Base-by-base conservation (phyloP, 30 jellyfish, hydroid and myxozoan species). In the Turritopsis dohrnii region DNA sequence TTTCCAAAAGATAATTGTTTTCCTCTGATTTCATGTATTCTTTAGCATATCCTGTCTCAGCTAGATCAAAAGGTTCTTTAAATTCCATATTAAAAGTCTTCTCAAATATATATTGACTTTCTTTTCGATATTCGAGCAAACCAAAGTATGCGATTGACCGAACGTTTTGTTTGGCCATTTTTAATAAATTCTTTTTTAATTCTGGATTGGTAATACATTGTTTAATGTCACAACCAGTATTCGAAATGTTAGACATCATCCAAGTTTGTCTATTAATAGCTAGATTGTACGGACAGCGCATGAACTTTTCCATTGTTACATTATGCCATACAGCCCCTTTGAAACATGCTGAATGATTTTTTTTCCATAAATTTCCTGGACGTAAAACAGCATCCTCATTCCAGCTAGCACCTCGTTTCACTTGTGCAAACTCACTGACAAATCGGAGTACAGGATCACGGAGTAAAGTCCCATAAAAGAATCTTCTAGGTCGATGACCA, bases 341-440 rank as follows among this genome's bases (percentile, higher is more conserved):
- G 71, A 60, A 89, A 74, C 99, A 94, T 25, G 83, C 16, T 17
- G 87, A 60, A 23, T 19, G 20, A 72, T 84, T 89, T 21, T 52
- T 52, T 21, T 23, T 65, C 52, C 29, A 0, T 28, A 21, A 21
- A 52, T 73, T 28, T 1, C 88, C 94, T 8, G 72, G 85, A 83
- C 99, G 88, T 30, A 76, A 65, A 74, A 71, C 24, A 20, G 83
- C 31, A 28, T 91, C 94, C 17, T 27, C 31, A n/a, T 65, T 79
- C 99, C 99, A 94, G 22, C 89, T 60, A 21, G 91, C 96, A 7
- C 97, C 96, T 27, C 99, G 91, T 76, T 86, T 90, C 18, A 86
- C 91, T 83, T 94, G 99, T 3, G 96, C 82, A 53, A 85, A 94
- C 80, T 94, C 99, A 72, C 99, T 94, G 66, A 94, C 25, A 52